phyloP scores from a whole-genome alignment of 2,888 invertebrate genomes.

The Ichneumoninae sp. region DNA sequence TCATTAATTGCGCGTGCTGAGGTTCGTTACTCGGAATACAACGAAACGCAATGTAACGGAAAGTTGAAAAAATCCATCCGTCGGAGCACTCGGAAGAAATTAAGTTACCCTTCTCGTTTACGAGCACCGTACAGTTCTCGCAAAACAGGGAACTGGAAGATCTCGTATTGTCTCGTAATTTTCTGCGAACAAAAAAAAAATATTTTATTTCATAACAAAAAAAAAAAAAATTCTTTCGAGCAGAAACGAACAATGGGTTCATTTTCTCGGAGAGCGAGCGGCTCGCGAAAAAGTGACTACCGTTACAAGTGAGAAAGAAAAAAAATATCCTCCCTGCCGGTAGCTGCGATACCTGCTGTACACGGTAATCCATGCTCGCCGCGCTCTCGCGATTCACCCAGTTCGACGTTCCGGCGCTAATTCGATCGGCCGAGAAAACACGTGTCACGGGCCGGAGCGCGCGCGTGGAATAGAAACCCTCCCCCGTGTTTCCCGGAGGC shows the following conservation, averaged over 20 bases:
- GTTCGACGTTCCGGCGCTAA: constrained; percentile 61
- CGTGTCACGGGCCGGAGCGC: constrained; percentile 61
- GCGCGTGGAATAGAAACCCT: constrained; percentile 19
- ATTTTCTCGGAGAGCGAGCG: neutral
- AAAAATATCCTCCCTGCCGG: neutral
- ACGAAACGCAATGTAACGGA: neutral
- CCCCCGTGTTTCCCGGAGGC: constrained; percentile 61
- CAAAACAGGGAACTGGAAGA: neutral
- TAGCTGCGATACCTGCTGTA: neutral
- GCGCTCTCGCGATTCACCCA: constrained; percentile 34
- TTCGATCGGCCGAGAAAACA: constrained; percentile 71
- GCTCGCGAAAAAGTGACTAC: neutral
- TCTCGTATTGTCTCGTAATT: neutral
- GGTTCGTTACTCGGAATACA: neutral
- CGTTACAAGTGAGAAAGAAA: constrained; percentile 2
- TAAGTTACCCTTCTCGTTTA: neutral
- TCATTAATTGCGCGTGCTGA: constrained; percentile 31
- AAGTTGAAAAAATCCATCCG: neutral
- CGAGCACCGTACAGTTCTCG: neutral
- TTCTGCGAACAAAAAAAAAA: neutral
- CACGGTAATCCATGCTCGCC: constrained; percentile 39
- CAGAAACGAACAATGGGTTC: neutral
- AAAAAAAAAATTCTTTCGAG: neutral
- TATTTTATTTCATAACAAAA: neutral
- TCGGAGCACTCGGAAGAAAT: neutral